Conservation (phyloP, 1,140 invertebrate genomes). For the Lepidotrigona ventralis region DNA sequence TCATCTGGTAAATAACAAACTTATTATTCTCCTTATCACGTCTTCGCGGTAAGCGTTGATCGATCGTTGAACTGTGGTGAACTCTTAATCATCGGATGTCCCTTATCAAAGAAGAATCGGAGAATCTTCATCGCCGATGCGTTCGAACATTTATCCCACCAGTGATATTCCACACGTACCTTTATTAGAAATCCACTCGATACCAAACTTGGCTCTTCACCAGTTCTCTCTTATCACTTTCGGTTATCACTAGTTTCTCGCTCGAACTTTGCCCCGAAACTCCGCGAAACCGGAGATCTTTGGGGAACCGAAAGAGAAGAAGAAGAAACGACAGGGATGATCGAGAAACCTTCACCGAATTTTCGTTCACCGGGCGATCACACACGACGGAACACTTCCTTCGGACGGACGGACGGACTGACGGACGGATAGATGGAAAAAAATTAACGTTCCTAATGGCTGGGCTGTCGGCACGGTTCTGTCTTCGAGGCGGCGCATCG, state of each 20-base stretch:
- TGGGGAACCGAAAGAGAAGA: background rate
- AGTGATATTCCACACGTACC: conserved; percentile 51
- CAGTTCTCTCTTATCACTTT: conserved; percentile 54
- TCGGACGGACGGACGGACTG: conserved; percentile 16
- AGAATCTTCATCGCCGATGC: conserved; percentile 27
- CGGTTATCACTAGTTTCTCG: conserved; percentile 42
- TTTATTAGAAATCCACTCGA: conserved; percentile 56
- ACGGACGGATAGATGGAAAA: conserved; percentile 36
- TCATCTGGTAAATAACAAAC: background rate
- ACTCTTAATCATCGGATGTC: background rate
- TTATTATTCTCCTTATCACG: background rate
- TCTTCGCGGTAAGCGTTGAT: background rate
- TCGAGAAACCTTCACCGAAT: conserved; percentile 36
- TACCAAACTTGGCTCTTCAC: conserved; percentile 27
- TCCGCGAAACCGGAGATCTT: conserved; percentile 1
- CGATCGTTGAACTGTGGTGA: background rate
- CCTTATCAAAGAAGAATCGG: background rate
- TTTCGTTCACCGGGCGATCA: conserved; percentile 51
- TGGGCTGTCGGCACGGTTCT: conserved; percentile 78
- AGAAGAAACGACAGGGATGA: background rate
- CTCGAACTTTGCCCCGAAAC: conserved; percentile 29
- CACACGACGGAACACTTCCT: conserved; percentile 43
- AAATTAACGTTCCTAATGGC: conserved; percentile 69
- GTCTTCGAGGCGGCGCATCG: conserved; percentile 75
- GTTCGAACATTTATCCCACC: background rate